Conservation (phyloP, 2,888 invertebrate species). For the Philereme transversata region DNA sequence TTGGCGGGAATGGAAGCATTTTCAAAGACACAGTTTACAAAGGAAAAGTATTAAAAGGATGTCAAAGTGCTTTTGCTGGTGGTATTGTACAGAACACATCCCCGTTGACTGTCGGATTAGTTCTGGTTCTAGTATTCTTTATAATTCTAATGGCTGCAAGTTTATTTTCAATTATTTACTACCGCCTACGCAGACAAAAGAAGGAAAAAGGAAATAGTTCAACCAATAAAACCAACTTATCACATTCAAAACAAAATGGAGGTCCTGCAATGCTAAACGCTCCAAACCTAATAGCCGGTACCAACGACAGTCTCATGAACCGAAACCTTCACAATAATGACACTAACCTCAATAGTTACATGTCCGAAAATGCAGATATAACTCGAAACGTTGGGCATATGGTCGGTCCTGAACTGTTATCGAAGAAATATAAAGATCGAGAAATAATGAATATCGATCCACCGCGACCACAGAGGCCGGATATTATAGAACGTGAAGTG, state of each 20-base stretch:
- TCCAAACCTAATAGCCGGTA: constrained; percentile 86
- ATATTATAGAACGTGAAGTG: constrained; percentile 96
- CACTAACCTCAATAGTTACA: constrained; percentile 87
- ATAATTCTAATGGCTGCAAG: constrained; percentile 95
- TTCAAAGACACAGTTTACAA: constrained; percentile 87
- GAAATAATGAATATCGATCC: constrained; percentile 89
- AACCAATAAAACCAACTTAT: constrained; percentile 86
- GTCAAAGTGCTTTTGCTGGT: constrained; percentile 89
- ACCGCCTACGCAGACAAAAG: constrained; percentile 93
- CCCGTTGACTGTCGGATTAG: constrained; percentile 96
- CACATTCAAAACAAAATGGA: constrained; percentile 91
- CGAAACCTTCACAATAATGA: constrained; percentile 88
- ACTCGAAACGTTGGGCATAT: constrained; percentile 91
- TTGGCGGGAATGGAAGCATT: constrained; percentile 93
- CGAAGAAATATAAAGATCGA: constrained; percentile 94
- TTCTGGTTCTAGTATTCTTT: constrained; percentile 96
- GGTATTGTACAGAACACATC: constrained; percentile 92
- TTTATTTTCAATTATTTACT: constrained; percentile 95
- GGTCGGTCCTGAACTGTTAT: constrained; percentile 93
- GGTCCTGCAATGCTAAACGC: constrained; percentile 88
- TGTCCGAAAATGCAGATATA: constrained; percentile 89
- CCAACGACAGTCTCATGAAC: constrained; percentile 87
- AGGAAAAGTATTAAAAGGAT: constrained; percentile 90
- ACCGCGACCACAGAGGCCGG: constrained; percentile 93
- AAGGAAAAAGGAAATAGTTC: constrained; percentile 91